A percentile compares a stretch with the other conserved stretches of the same genome.
Evolutionary conservation across 2,888 invertebrate species (phyloP).

Genomic region (Leucophora obtusa): DNA sequence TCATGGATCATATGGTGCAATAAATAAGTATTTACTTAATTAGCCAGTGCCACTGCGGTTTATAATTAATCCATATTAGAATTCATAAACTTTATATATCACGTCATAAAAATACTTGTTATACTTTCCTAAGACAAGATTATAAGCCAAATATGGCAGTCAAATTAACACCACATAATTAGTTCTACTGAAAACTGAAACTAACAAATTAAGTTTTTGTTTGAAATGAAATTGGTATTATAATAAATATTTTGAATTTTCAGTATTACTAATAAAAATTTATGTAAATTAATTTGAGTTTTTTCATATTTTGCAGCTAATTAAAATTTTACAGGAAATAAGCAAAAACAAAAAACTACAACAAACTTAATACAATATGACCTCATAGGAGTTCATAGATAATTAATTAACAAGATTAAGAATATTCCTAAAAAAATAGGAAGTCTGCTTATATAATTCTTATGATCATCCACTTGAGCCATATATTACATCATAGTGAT

Average conservation of each 20-base stretch:
- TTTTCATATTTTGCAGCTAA: constrained; percentile 15
- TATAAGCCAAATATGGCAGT: constrained; percentile 10
- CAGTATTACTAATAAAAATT: neutral
- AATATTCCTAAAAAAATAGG: constrained; percentile 6
- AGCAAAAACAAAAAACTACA: constrained; percentile 1
- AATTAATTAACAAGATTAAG: constrained; percentile 5
- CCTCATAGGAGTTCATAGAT: constrained; percentile 16
- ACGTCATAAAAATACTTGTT: constrained; percentile 10
- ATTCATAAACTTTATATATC: neutral
- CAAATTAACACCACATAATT: constrained; percentile 17
- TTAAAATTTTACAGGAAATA: constrained; percentile 49
- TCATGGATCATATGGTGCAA: too few species aligned
- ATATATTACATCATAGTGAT: constrained; percentile 10
- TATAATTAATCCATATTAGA: neutral
- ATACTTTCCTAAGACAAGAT: constrained; percentile 7
- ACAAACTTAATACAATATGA: constrained; percentile 12
- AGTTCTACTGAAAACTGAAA: neutral
- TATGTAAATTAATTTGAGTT: constrained; percentile 4
- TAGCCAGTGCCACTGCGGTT: neutral
- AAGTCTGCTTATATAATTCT: constrained; percentile 26
- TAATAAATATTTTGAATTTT: neutral
- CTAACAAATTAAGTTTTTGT: constrained; percentile 7
- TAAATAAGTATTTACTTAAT: neutral
- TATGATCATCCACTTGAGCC: neutral
- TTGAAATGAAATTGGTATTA: neutral